Evolutionary conservation across 2,888 invertebrate species (phyloP), one percentile per base, ranked within the genome.

Genomic region (Melieria picta): DNA sequence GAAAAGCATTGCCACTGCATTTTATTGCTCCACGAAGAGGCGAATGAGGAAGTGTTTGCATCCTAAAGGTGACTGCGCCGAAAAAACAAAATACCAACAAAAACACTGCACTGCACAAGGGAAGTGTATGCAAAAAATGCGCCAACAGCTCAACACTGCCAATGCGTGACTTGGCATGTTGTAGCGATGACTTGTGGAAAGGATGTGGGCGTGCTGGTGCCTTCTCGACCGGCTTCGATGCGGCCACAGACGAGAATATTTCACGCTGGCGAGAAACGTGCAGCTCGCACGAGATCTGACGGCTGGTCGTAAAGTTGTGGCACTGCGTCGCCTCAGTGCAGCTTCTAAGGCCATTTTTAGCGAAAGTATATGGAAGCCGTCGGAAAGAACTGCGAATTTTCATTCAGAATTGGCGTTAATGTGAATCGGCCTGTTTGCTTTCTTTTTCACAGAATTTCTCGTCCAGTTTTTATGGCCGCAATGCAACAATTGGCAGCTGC

Each of bases 191-290:
- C 13, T 46, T n/a, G 45, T 47, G 55, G 62, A 56, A 68, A 68
- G 64, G 63, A 68, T 67, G 66, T 64, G 64, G 71, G 72, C 58
- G 60, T 72, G 67, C 63, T 47, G 57, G 58, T 50, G 57, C 13
- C 16, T 43, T 13, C 45, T 16, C 45, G 61, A 61, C 16, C 7
- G 43, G 56, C 43, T n/a, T 50, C 42, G 60, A 58, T 66, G 58
- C 48, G 13, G 66, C 58, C 13, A n/a, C 10, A 10, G n/a, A 30
- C 30, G 30, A 30, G 30, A 1, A 30, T 2, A 30, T 2, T 30
- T 30, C 30, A 30, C 30, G 30, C 30, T 3, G 30, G 30, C 30
- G 30, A 30, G 30, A 30, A 3, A 30, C 3, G 30, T 30, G 3
- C 30, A 30, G 2, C 3, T 30, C 30, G 2, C 3, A 3, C 30